Evolutionary conservation across 2,888 invertebrate genomes (phyloP).

Genomic region (Drosophila fungiperda): DNA sequence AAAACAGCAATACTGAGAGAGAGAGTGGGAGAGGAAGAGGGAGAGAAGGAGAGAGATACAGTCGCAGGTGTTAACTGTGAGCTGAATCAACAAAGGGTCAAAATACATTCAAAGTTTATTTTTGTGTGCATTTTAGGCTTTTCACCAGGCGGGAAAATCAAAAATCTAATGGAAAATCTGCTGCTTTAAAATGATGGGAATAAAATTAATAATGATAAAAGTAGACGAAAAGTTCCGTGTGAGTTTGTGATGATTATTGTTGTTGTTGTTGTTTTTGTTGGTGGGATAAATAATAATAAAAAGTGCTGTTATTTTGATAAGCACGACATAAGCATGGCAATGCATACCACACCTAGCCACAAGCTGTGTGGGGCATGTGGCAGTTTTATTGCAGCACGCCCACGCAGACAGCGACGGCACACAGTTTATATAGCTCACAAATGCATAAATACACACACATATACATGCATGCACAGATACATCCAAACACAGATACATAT

Average conservation of each 20-base stretch:
- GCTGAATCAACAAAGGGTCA: constrained; percentile 23
- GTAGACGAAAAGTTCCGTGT: constrained; percentile 21
- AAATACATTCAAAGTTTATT: constrained; percentile 32
- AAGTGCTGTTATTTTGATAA: constrained; percentile 57
- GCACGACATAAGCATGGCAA: constrained; percentile 43
- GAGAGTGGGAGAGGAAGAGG: neutral
- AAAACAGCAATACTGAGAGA: neutral
- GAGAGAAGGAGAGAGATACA: neutral
- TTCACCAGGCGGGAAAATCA: constrained; percentile 29
- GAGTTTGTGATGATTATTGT: constrained; percentile 1
- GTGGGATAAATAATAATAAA: constrained; percentile 53
- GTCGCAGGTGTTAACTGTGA: constrained; percentile 39
- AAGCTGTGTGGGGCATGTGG: constrained; percentile 45
- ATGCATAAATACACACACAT: no score
- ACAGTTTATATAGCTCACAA: neutral
- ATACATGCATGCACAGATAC: neutral
- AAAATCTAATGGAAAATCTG: constrained; percentile 19
- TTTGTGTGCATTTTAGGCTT: constrained; percentile 5
- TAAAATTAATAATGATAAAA: constrained; percentile 59
- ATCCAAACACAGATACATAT: constrained; percentile 27
- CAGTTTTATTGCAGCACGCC: constrained; percentile 56
- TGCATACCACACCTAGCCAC: constrained; percentile 48
- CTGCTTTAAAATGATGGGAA: constrained; percentile 37
- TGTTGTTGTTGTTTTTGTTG: neutral
- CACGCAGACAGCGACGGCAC: constrained; percentile 15